Conservation (phyloP, 2,888 invertebrate genomes). For the Sminthurides aquaticus region DNA sequence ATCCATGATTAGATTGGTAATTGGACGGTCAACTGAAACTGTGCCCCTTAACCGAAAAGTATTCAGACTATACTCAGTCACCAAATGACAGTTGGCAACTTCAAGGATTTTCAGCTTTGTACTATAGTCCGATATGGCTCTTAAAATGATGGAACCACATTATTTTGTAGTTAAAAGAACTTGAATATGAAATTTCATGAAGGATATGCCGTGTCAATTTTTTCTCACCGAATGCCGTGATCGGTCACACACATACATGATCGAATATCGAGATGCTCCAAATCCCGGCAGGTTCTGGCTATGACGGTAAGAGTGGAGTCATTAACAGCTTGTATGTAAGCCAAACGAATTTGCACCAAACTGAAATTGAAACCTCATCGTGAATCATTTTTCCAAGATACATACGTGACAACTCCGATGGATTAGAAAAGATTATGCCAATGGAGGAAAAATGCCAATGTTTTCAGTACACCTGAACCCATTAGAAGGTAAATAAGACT, state of each 20-base stretch:
- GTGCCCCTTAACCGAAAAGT: slow-evolving; percentile 14
- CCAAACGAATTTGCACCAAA: slow-evolving; percentile 51
- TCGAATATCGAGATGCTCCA: slow-evolving; percentile 57
- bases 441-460: no score
- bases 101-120: slow-evolving; percentile 21
- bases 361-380: no score
- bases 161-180: slow-evolving; percentile 4
- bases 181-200: no score
- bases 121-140: slow-evolving; percentile 32
- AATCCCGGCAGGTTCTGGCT: slow-evolving; percentile 52
- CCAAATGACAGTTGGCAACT: slow-evolving; percentile 25
- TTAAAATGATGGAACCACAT: slow-evolving; percentile 12
- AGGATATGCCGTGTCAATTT: no score
- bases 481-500: no score
- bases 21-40: slow-evolving; percentile 30
- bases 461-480: no score
- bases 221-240: slow-evolving; percentile 57
- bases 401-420: no score
- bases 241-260: slow-evolving; percentile 60
- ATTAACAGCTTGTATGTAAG: slow-evolving; percentile 57
- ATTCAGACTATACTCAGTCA: slow-evolving; percentile 31
- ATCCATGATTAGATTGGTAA: not conserved
- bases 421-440: no score
- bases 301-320: slow-evolving; percentile 55
- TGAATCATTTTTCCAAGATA: no score